Percentiles rank a stretch among this genome's conserved stretches.
phyloP scores from a whole-genome alignment of 2,113 vertebrate species.

The Myrmophylax atrothorax region DNA sequence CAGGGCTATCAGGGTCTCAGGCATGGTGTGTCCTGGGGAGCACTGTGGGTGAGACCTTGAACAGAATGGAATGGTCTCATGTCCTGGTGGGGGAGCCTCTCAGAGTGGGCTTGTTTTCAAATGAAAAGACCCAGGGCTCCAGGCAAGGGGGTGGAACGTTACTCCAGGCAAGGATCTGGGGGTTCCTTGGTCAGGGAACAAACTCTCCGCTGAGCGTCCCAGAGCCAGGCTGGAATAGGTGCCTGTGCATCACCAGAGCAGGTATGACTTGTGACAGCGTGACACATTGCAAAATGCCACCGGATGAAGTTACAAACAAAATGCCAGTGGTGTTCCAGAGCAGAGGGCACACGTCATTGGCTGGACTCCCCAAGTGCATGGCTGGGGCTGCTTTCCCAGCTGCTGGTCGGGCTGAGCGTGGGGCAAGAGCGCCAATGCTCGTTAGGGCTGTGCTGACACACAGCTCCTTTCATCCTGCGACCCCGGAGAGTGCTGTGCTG shows the following conservation, averaged over 20 bases:
- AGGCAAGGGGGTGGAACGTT: background rate
- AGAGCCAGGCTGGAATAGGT: background rate
- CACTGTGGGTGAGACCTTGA: background rate
- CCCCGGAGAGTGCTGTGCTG: background rate
- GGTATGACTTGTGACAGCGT: background rate
- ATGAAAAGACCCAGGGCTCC: background rate
- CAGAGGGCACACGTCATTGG: background rate
- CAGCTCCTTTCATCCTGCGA: background rate
- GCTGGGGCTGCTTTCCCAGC: background rate
- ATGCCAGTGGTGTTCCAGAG: background rate
- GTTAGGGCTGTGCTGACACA: background rate
- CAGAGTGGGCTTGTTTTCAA: background rate
- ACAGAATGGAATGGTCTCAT: fast-evolving
- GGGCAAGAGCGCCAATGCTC: background rate
- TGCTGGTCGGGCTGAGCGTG: fast-evolving
- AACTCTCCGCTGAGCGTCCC: fast-evolving
- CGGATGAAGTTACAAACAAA: background rate
- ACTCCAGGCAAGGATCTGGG: background rate
- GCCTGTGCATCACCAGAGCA: background rate
- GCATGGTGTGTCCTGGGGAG: fast-evolving
- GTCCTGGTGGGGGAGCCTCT: background rate
- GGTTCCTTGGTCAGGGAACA: background rate
- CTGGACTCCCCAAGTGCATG: background rate
- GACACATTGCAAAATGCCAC: background rate
- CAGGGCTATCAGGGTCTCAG: background rate